A percentile compares a stretch with the other conserved stretches of the same genome.
Conservation (phyloP, 2,888 invertebrate genomes). For the Aphidoletes aphidimyza region DNA sequence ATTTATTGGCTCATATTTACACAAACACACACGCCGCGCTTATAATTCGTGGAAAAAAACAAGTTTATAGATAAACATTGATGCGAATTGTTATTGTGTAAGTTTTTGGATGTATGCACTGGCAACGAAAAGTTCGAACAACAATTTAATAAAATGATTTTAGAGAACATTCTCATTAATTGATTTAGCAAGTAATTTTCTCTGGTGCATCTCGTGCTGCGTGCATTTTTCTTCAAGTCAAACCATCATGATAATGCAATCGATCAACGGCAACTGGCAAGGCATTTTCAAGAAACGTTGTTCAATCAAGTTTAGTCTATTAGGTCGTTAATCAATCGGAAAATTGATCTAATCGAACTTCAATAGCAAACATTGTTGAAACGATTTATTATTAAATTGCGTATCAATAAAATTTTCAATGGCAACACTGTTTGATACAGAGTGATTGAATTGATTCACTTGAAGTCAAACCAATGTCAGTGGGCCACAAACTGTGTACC, state of each 20-base stretch:
- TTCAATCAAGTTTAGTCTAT: not conserved
- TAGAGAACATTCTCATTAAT: not conserved
- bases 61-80: slow-evolving; percentile 11
- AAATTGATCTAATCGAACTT: not conserved
- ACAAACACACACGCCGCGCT: not conserved
- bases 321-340: slow-evolving; percentile 44
- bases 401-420: no score
- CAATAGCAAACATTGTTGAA: not conserved
- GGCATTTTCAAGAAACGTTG: not conserved
- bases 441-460: no score
- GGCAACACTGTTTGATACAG: no score
- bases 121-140: not conserved
- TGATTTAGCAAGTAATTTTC: slow-evolving; percentile 1
- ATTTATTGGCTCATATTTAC: slow-evolving; percentile 5
- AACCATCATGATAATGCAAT: not conserved
- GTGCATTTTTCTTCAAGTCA: not conserved
- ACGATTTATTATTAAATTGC: no score
- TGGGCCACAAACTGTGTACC: no score
- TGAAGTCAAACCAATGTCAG: no score
- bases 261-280: not conserved
- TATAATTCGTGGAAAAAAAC: not conserved
- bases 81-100: not conserved
- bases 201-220: no score
- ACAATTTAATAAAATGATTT: slow-evolving; percentile 27
- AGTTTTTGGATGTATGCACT: not conserved